A percentile compares a stretch with the other conserved stretches of the same genome.
These are phyloP conservation scores for Phyllotreta striolata DNA, from an alignment of 2,888 invertebrate species.

Conservation along the genomic window DNA sequence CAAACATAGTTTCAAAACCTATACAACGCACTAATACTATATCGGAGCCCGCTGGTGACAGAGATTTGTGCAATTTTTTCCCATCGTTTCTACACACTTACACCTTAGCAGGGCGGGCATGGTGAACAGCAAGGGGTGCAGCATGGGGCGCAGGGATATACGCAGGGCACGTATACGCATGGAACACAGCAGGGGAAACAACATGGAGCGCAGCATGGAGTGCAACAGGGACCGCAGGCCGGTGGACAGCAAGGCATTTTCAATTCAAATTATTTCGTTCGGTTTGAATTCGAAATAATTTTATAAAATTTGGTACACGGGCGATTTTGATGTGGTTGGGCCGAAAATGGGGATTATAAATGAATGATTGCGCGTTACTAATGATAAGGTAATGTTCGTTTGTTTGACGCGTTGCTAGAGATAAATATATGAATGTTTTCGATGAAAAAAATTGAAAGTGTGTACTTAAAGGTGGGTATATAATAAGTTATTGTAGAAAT, in stretches of 20 bases:
- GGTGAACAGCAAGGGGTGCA: conserved; percentile 38
- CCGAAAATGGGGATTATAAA: no score
- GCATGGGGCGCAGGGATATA: conserved; percentile 38
- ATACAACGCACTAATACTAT: background rate
- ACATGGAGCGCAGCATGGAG: conserved; percentile 44
- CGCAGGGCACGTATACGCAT: conserved; percentile 45
- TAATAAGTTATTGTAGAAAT: no score
- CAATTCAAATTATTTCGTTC: background rate
- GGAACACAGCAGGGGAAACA: conserved; percentile 45
- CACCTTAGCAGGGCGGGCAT: background rate
- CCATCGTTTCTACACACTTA: background rate
- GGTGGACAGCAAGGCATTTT: conserved; percentile 16
- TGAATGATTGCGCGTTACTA: no score
- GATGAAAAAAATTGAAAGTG: no score
- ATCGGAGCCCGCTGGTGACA: background rate
- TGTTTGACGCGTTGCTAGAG: no score
- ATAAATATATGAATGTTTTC: no score
- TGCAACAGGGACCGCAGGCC: conserved; percentile 43
- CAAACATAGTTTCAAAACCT: no score
- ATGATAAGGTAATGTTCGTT: no score
- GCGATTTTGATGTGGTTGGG: no score
- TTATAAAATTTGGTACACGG: no score
- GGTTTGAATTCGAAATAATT: no score
- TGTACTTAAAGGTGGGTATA: no score
- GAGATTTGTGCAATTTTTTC: background rate